phyloP scores from a whole-genome alignment of 2,888 invertebrate species.

The Thera britannica region DNA sequence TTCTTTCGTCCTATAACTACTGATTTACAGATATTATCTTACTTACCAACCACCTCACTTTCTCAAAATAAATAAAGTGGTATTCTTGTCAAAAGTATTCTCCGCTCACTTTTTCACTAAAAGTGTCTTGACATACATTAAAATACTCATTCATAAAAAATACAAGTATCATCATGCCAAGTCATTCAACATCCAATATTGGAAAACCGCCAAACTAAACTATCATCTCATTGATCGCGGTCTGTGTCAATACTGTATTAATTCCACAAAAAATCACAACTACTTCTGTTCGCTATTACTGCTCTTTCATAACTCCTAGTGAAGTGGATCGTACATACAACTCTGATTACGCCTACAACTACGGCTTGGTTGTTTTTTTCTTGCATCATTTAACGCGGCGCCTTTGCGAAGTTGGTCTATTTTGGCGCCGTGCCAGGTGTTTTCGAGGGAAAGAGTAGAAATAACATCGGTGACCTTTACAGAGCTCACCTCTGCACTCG shows the following conservation, averaged over 20 bases:
- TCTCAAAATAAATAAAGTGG: no score
- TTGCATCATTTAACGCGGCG: slow-evolving; percentile 43
- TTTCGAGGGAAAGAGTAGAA: slow-evolving; percentile 50
- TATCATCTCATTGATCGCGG: not conserved
- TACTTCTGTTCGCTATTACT: no score
- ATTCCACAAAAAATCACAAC: no score
- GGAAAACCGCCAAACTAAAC: slow-evolving; percentile 12
- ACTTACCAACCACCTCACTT: no score
- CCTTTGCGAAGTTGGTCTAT: slow-evolving; percentile 39
- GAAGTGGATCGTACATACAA: no score
- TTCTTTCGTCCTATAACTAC: no score
- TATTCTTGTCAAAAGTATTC: no score
- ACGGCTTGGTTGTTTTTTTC: slow-evolving; percentile 17
- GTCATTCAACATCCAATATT: slow-evolving; percentile 12
- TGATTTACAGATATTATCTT: no score
- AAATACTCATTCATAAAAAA: slow-evolving; percentile 11
- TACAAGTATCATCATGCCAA: not conserved
- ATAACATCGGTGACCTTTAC: slow-evolving; percentile 56
- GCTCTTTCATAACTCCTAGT: no score
- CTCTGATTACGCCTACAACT: no score
- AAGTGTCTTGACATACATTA: not conserved
- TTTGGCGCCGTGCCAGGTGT: slow-evolving; percentile 52
- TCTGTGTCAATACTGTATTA: not conserved
- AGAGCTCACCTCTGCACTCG: slow-evolving; percentile 44
- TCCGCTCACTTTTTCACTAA: no score